These are phyloP conservation scores for Sebastes dallii DNA, from an alignment of 2,797 vertebrate genomes.

Conservation along the genomic window DNA sequence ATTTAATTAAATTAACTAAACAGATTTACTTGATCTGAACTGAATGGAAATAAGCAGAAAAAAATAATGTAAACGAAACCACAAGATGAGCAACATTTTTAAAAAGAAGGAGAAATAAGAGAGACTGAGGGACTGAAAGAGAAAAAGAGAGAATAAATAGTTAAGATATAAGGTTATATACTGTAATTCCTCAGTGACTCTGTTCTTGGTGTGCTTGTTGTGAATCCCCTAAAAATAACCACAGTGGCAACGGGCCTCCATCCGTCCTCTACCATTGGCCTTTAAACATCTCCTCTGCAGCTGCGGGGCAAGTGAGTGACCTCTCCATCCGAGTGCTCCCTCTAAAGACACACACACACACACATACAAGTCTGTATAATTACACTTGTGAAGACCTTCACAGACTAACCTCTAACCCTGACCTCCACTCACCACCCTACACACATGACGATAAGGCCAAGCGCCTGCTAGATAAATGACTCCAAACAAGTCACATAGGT, in stretches of 20 bases:
- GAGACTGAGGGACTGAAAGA: background rate
- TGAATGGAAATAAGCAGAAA: background rate
- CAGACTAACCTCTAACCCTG: conserved; percentile 38
- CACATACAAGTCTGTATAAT: conserved; percentile 42
- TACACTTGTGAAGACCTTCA: conserved; percentile 45
- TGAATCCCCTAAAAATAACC: conserved; percentile 38
- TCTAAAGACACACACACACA: conserved; percentile 44
- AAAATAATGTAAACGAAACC: background rate
- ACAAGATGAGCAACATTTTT: background rate
- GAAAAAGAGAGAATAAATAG: background rate
- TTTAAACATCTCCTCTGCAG: conserved; percentile 42
- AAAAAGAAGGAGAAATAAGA: background rate
- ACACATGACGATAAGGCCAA: conserved; percentile 3
- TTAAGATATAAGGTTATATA: background rate
- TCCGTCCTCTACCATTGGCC: conserved; percentile 42
- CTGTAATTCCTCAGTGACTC: conserved; percentile 9
- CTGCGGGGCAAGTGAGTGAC: conserved; percentile 42
- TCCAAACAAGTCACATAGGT: background rate
- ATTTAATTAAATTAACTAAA: background rate
- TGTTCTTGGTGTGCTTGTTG: background rate
- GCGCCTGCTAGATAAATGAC: background rate
- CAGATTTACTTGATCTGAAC: background rate
- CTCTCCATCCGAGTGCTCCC: conserved; percentile 27
- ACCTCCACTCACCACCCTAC: conserved; percentile 23
- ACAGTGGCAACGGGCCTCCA: conserved; percentile 1